phyloP scores from a whole-genome alignment of 2,113 vertebrate genomes.

The Pongo pygmaeus region DNA sequence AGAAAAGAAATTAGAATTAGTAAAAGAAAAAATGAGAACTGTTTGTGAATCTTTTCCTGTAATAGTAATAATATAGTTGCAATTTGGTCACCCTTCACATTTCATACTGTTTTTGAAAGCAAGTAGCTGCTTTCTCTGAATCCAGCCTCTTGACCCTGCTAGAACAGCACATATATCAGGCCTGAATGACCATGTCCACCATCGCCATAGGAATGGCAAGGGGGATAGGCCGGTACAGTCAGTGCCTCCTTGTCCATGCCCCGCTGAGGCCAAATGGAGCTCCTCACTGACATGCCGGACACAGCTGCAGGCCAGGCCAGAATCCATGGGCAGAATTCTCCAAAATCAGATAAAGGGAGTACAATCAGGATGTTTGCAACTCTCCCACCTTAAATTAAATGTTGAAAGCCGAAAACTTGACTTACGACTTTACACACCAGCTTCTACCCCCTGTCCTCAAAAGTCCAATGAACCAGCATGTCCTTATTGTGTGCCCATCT shows the following conservation, averaged over 20 bases:
- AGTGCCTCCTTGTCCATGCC: neutral
- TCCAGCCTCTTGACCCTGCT: neutral
- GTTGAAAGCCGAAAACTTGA: neutral
- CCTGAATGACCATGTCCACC: constrained; percentile 68
- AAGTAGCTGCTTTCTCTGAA: neutral
- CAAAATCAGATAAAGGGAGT: neutral
- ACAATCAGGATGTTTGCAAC: constrained; percentile 30
- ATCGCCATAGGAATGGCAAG: constrained; percentile 73
- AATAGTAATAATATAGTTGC: neutral
- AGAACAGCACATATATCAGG: constrained; percentile 67
- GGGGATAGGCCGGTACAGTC: constrained; percentile 37
- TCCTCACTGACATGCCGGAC: constrained; percentile 14
- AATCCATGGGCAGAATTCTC: constrained; percentile 44
- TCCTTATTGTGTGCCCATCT: neutral
- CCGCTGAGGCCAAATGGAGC: neutral
- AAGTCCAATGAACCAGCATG: neutral
- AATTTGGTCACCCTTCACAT: neutral
- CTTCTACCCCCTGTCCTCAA: neutral
- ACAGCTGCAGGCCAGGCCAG: neutral
- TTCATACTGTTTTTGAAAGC: neutral
- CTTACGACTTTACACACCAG: neutral
- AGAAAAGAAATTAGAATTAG: neutral
- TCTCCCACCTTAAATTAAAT: constrained; percentile 5
- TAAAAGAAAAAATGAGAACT: neutral
- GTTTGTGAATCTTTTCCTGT: neutral